Base-by-base conservation (phyloP, 1,140 invertebrate genomes). In the Drosophila malerkotliana region DNA sequence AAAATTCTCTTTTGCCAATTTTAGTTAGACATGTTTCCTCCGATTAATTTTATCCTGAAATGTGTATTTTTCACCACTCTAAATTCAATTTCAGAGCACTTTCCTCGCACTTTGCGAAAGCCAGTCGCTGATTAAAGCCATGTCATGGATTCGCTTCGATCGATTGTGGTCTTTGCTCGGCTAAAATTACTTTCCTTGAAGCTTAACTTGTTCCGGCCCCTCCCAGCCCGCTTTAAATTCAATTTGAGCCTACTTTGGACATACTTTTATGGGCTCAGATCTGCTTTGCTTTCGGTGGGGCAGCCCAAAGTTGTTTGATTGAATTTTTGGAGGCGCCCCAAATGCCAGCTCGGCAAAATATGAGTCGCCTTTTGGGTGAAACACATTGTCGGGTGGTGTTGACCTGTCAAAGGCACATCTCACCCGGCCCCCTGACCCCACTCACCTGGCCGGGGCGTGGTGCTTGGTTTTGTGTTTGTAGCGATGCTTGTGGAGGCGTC, bases 401-500 rank as follows among this genome's bases (percentile, higher is more conserved):
- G 44, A 47, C 60, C 72, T 84, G 72, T 74, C 81, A 85, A 71
- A 73, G 69, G 34, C 18, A 47, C 37, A 12, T 26, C 26, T 39
- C 32, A 15, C 24, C 18, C 5, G 21, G 12, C 14, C n/a, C 9
- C 37, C 37, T 30, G 1, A 10, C 15, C 41, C 41, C 41, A 47
- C 77, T 78, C 34, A 84, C 82, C 81, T 88, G 56, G 67, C 57
- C 3, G 15, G 18, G 15, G 7, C 15, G 18, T 21, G 44, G 18
- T 18, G 14, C 15, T 48, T 68, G 53, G 15, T 82, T n/a, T 68
- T 78, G 28, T 66, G 82, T 61, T 79, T 87, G 67, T 76, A 87
- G 48, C 82, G 83, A 58, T 87, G 82, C 45, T 82, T 82, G 59
- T 82, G 79, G 30, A 63, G 51, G 37, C 83, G 84, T 67, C 72